phyloP scores from a whole-genome alignment of 2,888 invertebrate genomes.

The Mythimna loreyi region DNA sequence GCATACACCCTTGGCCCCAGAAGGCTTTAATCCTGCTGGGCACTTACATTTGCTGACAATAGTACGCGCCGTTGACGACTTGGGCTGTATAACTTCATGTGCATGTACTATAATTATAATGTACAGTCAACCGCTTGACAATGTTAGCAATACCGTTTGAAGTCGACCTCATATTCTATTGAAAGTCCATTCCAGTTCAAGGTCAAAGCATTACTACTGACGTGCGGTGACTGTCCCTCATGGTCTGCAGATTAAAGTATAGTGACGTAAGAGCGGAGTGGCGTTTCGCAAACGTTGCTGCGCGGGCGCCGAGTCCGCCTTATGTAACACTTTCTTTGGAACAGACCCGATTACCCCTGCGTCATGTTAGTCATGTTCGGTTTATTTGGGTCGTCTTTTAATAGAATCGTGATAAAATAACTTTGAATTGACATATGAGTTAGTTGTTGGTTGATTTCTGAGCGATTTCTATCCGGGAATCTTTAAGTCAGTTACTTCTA shows the following conservation, averaged over 20 bases:
- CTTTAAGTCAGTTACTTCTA: no score
- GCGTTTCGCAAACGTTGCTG: constrained; percentile 76
- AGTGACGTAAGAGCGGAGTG: constrained; percentile 70
- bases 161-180: background rate
- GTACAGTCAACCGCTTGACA: background rate
- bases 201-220: background rate
- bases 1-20: no score
- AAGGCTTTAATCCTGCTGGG: no score
- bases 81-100: no score
- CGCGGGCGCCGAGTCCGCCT: constrained; percentile 66
- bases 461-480: no score
- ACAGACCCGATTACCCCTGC: constrained; percentile 62
- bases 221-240: constrained; percentile 10
- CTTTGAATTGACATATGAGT: no score
- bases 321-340: constrained; percentile 77
- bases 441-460: no score
- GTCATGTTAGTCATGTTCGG: constrained; percentile 44
- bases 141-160: background rate
- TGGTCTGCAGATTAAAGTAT: constrained; percentile 37
- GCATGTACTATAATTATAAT: no score
- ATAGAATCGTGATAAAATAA: background rate
- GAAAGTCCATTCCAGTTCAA: background rate
- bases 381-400: constrained; percentile 30
- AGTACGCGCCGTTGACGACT: no score
- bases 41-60: no score